Evolutionary conservation across 30 jellyfish, hydroid and myxozoan species (phyloP).

Genomic region (Pelagia noctiluca): DNA sequence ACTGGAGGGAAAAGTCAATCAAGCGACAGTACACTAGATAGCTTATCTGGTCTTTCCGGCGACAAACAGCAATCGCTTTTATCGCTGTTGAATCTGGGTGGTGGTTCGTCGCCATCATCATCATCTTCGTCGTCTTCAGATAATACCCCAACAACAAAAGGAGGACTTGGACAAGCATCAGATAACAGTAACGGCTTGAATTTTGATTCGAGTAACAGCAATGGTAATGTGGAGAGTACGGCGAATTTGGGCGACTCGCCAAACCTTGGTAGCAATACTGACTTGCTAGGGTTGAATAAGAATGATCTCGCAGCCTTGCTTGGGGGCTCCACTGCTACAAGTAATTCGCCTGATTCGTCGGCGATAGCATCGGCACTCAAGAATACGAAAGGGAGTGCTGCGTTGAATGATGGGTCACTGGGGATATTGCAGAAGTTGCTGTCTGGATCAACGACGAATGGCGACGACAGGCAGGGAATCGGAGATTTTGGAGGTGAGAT

Average conservation of each 20-base stretch:
- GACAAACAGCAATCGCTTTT: conserved; percentile 46
- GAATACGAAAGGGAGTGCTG: conserved; percentile 39
- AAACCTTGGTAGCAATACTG: conserved; percentile 55
- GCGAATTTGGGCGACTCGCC: conserved; percentile 68
- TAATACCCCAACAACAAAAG: background rate
- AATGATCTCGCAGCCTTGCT: conserved; percentile 64
- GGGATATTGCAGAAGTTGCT: conserved; percentile 59
- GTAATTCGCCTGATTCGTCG: conserved; percentile 12
- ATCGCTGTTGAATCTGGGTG: conserved; percentile 61
- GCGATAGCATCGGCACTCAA: conserved; percentile 34
- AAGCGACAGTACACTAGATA: conserved; percentile 18
- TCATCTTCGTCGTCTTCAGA: conserved; percentile 11
- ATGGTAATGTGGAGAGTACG: conserved; percentile 54
- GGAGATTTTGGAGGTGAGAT: conserved; percentile 77
- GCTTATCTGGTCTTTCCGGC: conserved; percentile 19
- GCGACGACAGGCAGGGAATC: conserved; percentile 89
- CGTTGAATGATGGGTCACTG: conserved; percentile 47
- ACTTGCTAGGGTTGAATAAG: conserved; percentile 70
- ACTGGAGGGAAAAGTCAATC: conserved; percentile 30
- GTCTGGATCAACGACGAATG: conserved; percentile 56
- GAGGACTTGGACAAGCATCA: background rate
- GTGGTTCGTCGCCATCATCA: no score
- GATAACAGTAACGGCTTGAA: background rate
- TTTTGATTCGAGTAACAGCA: conserved; percentile 48
- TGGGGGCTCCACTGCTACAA: conserved; percentile 39